Conservation (phyloP, 2,888 invertebrate genomes). For the Eristalis intricaria region DNA sequence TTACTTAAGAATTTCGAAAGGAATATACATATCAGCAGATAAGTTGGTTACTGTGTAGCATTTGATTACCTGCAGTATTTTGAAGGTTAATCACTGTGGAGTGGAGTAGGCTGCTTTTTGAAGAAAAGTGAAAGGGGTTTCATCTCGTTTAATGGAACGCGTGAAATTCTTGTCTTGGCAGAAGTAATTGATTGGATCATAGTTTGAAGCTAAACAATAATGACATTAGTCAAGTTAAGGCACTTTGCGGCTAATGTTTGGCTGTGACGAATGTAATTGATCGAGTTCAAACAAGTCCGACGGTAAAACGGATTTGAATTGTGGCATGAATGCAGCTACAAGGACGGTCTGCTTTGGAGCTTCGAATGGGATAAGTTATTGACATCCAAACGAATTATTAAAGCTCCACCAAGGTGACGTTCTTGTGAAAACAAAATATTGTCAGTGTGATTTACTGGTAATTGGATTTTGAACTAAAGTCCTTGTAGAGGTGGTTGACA, state of each 20-base stretch:
- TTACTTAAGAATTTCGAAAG: conserved; percentile 34
- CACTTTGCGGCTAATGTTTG: neutral
- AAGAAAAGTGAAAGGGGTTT: neutral
- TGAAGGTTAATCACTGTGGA: neutral
- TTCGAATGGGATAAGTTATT: too few species aligned
- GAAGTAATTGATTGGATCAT: neutral
- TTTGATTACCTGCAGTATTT: neutral
- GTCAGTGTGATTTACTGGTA: too few species aligned
- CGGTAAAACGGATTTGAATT: neutral
- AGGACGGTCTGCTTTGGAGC: too few species aligned
- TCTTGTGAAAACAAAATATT: too few species aligned
- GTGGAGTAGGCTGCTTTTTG: neutral
- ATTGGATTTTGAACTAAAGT: too few species aligned
- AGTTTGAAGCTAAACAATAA: neutral
- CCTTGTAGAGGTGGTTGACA: too few species aligned
- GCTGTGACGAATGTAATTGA: neutral
- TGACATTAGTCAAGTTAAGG: neutral
- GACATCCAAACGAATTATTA: too few species aligned
- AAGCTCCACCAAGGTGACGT: too few species aligned
- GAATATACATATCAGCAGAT: neutral
- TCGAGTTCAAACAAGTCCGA: neutral
- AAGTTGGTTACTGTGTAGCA: neutral
- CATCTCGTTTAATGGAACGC: neutral
- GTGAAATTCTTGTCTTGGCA: neutral
- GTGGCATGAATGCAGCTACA: too few species aligned